phyloP scores from a whole-genome alignment of 2,113 vertebrate genomes.

The Heloderma charlesbogerti region DNA sequence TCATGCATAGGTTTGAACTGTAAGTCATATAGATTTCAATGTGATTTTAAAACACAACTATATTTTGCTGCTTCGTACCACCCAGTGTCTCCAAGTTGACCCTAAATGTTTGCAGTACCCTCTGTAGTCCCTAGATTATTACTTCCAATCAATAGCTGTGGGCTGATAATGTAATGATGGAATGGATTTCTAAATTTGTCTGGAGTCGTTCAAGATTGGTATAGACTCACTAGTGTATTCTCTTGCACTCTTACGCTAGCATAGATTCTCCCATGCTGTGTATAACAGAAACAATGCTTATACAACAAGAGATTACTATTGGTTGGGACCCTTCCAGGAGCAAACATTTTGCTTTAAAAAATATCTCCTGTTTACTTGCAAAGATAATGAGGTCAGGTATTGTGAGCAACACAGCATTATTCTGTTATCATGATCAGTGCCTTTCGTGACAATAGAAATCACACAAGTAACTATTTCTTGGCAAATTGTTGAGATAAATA shows the following conservation, averaged over 20 bases:
- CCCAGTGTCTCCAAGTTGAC: neutral
- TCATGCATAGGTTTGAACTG: neutral
- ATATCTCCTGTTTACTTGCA: constrained; percentile 21
- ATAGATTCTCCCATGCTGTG: neutral
- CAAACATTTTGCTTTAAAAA: neutral
- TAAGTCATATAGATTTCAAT: no score
- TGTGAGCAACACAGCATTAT: neutral
- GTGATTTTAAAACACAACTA: neutral
- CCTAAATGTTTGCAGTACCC: neutral
- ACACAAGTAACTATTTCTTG: neutral
- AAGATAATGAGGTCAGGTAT: constrained; percentile 23
- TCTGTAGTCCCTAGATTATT: neutral
- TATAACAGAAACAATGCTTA: neutral
- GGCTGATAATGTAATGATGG: neutral
- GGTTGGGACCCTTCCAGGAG: neutral
- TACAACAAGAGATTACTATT: neutral
- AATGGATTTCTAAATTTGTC: neutral
- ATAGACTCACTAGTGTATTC: neutral
- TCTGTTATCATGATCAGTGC: constrained; percentile 5
- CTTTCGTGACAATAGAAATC: neutral
- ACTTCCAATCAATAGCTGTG: neutral
- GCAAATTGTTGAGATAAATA: constrained; percentile 11
- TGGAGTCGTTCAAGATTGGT: neutral
- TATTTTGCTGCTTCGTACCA: neutral
- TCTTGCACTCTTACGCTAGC: neutral